These are phyloP conservation scores for Salvelinus fontinalis DNA, from an alignment of 2,113 vertebrate genomes.

Conservation along the genomic window DNA sequence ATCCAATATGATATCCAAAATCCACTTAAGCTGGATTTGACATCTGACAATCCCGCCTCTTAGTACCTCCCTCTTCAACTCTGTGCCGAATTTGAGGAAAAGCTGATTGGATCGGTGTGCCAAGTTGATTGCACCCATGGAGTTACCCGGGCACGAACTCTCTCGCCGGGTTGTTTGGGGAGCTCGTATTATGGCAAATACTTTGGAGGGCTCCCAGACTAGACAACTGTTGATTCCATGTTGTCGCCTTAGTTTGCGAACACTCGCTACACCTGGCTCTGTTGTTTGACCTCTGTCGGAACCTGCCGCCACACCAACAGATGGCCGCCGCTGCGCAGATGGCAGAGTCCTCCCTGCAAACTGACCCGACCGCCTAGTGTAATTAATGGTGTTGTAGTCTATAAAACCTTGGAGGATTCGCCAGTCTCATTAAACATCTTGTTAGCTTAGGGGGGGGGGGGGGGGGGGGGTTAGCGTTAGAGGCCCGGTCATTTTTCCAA, in stretches of 20 bases:
- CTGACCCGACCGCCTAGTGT: neutral
- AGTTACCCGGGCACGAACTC: no score
- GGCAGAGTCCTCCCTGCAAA: conserved; percentile 4
- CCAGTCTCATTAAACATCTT: neutral
- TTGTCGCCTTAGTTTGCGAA: neutral
- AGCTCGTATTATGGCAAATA: no score
- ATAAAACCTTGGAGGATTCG: neutral
- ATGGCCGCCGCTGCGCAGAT: conserved; percentile 32
- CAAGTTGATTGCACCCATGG: conserved; percentile 15
- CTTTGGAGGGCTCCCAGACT: no score
- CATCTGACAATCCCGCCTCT: conserved; percentile 46
- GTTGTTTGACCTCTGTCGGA: neutral
- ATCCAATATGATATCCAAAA: conserved; percentile 48
- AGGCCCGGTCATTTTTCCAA: neutral
- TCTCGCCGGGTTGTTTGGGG: no score
- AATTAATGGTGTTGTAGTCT: conserved; percentile 16
- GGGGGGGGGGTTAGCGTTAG: neutral
- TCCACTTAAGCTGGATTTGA: conserved; percentile 66
- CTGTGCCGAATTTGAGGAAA: conserved; percentile 25
- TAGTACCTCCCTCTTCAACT: conserved; percentile 14
- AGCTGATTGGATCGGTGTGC: conserved; percentile 46
- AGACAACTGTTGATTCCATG: neutral
- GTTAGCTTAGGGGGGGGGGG: neutral
- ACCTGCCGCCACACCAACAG: conserved; percentile 11
- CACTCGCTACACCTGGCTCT: neutral